Conservation (phyloP, 1,140 invertebrate genomes). For the Sminthurides bifidus region DNA sequence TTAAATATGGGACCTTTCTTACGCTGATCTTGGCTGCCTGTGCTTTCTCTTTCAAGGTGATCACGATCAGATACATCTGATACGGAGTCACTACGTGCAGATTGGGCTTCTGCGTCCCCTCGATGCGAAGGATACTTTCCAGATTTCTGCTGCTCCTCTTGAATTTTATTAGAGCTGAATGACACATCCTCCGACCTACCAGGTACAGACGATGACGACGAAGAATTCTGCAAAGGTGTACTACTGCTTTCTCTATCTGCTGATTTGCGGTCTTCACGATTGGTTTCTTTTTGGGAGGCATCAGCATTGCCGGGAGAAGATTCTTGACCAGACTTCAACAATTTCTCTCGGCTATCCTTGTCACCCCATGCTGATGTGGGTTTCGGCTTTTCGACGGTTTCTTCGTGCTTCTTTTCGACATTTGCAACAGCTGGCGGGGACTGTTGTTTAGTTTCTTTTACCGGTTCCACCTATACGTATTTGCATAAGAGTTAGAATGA, state of each 20-base stretch:
- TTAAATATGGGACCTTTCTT: not conserved
- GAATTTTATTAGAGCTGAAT: not conserved
- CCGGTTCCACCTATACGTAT: slow-evolving; percentile 6
- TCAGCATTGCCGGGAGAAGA: too few species aligned
- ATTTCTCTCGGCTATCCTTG: slow-evolving; percentile 1
- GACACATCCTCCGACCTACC: too few species aligned
- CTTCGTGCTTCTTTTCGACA: slow-evolving; percentile 3
- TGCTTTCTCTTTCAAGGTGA: not conserved
- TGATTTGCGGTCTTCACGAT: not conserved
- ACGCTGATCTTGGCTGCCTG: not conserved
- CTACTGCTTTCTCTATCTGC: slow-evolving; percentile 5
- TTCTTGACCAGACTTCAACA: slow-evolving; percentile 5
- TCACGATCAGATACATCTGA: slow-evolving; percentile 4
- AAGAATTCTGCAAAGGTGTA: too few species aligned
- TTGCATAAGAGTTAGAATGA: too few species aligned
- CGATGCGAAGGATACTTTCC: too few species aligned
- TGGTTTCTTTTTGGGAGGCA: slow-evolving; percentile 7
- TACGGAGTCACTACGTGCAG: not conserved
- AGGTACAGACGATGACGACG: too few species aligned
- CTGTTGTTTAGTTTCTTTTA: slow-evolving; percentile 10
- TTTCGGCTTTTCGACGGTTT: slow-evolving; percentile 10
- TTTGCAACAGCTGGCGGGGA: not conserved
- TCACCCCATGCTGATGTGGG: slow-evolving; percentile 18
- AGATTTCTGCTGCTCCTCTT: not conserved
- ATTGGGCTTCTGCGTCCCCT: too few species aligned